Evolutionary conservation across 1,140 invertebrate genomes (phyloP).

Genomic region (Lordiphosa mommai): DNA sequence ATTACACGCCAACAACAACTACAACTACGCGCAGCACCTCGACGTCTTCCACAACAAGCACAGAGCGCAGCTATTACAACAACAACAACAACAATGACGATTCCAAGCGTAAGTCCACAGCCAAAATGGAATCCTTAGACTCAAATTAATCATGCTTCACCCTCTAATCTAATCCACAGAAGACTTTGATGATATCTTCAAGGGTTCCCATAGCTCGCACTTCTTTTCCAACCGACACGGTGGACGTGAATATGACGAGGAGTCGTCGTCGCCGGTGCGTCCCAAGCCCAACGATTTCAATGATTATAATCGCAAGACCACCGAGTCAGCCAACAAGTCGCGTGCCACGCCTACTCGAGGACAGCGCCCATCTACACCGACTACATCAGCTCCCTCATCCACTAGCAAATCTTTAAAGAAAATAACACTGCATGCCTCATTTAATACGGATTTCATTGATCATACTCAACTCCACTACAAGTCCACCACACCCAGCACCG

Average conservation of each 20-base stretch:
- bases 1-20: slow-evolving; percentile 70
- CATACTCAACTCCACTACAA: slow-evolving; percentile 32
- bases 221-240: slow-evolving; percentile 84
- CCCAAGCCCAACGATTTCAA: slow-evolving; percentile 58
- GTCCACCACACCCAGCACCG: slow-evolving; percentile 31
- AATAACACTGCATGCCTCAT: slow-evolving; percentile 58
- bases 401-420: slow-evolving; percentile 52
- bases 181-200: slow-evolving; percentile 81
- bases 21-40: no score
- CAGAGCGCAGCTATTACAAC: slow-evolving; percentile 59
- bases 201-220: slow-evolving; percentile 84
- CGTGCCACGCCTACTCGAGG: slow-evolving; percentile 50
- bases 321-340: slow-evolving; percentile 36
- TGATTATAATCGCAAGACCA: slow-evolving; percentile 65
- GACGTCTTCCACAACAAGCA: slow-evolving; percentile 44
- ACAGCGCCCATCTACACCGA: slow-evolving; percentile 10
- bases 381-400: slow-evolving; percentile 7
- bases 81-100: slow-evolving; percentile 65
- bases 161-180: slow-evolving; percentile 48
- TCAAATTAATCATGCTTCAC: slow-evolving; percentile 32
- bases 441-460: slow-evolving; percentile 60
- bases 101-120: slow-evolving; percentile 67
- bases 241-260: slow-evolving; percentile 80
- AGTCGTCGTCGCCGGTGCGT: slow-evolving; percentile 29
- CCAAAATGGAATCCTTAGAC: slow-evolving; percentile 39